Conservation (phyloP, 2,797 vertebrate species). For the Poecilia wingei region DNA sequence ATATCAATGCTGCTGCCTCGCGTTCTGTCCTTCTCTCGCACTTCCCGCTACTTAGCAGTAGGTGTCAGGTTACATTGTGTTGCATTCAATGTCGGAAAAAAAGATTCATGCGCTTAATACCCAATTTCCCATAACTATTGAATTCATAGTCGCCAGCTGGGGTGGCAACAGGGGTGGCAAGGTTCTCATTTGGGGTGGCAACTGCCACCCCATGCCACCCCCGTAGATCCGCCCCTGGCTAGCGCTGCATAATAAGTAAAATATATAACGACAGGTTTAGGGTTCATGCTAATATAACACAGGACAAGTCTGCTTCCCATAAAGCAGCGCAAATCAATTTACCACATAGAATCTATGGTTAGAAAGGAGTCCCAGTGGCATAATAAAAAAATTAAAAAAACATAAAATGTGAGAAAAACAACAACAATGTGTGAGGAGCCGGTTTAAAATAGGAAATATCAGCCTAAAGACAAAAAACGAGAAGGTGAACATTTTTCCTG, state of each 20-base stretch:
- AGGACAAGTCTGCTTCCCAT: conserved; percentile 49
- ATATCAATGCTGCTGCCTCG: no score
- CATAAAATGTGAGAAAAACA: background rate
- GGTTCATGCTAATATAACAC: conserved; percentile 65
- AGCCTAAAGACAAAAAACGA: conserved; percentile 1
- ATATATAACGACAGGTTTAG: conserved; percentile 67
- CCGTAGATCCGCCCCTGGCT: background rate
- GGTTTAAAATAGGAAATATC: conserved; percentile 40
- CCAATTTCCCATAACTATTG: no score
- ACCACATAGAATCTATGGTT: conserved; percentile 17
- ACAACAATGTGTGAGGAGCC: conserved; percentile 17
- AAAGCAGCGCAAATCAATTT: conserved; percentile 36
- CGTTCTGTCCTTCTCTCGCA: no score
- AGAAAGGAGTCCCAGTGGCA: conserved; percentile 34
- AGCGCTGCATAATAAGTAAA: conserved; percentile 55
- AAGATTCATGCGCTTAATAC: no score
- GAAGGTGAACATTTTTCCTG: conserved; percentile 13
- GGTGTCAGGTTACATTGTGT: no score
- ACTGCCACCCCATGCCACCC: no score
- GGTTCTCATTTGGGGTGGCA: no score
- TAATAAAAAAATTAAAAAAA: conserved; percentile 47
- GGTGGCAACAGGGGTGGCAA: no score
- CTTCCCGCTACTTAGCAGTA: no score
- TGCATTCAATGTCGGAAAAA: no score
- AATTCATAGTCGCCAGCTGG: no score